Percentiles rank a stretch among this genome's conserved stretches.
Evolutionary conservation across 2,113 vertebrate species (phyloP).

Genomic region (Chamaetylas fuelleborni): DNA sequence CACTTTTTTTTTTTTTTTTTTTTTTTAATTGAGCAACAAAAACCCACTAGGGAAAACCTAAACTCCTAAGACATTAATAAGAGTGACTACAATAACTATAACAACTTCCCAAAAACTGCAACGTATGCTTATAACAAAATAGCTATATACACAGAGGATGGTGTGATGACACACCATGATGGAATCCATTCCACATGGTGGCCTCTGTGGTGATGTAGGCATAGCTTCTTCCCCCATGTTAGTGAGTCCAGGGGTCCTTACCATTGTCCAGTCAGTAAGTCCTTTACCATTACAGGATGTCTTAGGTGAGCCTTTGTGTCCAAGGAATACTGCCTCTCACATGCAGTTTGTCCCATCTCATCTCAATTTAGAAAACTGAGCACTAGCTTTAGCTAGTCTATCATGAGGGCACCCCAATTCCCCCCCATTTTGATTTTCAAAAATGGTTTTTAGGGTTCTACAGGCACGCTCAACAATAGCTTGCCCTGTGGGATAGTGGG

Average conservation of each 20-base stretch:
- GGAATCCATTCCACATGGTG: no score
- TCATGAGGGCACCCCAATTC: not conserved
- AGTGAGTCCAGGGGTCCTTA: not conserved
- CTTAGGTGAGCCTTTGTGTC: not conserved
- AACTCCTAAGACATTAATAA: no score
- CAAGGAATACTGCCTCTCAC: not conserved
- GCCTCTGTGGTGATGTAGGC: not conserved
- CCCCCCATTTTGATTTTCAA: no score
- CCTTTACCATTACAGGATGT: not conserved
- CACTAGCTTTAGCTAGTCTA: not conserved
- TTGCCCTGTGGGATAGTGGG: no score
- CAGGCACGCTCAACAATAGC: no score
- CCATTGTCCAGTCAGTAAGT: not conserved
- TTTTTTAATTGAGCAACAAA: no score
- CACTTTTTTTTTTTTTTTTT: no score
- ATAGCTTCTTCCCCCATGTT: not conserved
- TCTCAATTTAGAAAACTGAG: fast-evolving
- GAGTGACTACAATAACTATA: no score
- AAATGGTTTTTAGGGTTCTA: no score
- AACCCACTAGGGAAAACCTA: no score
- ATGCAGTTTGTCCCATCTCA: not conserved
- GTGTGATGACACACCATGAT: fast-evolving
- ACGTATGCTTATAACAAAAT: no score
- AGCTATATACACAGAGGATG: not conserved
- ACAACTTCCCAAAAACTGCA: not conserved